phyloP scores from a whole-genome alignment of 1,140 invertebrate genomes.

The Anoplolepis gracilipes region DNA sequence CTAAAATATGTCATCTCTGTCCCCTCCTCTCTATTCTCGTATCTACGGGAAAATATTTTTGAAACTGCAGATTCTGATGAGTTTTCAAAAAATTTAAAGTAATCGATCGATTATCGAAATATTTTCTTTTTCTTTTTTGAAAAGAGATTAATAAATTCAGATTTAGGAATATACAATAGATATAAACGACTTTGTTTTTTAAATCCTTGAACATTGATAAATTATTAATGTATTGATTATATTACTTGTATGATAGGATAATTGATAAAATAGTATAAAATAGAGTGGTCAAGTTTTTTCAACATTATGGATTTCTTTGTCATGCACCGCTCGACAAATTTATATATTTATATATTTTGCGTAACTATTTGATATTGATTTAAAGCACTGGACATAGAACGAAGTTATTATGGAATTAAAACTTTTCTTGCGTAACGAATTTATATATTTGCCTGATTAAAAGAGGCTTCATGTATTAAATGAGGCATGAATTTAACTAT shows the following conservation, averaged over 20 bases:
- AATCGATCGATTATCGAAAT: not conserved
- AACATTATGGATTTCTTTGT: not conserved
- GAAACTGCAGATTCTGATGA: not conserved
- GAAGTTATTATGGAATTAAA: slow-evolving; percentile 32
- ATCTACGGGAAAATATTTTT: not conserved
- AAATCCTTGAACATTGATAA: no score
- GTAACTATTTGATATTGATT: slow-evolving; percentile 24
- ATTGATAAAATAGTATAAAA: no score
- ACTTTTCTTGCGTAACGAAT: slow-evolving; percentile 25
- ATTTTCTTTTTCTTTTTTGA: not conserved
- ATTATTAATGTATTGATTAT: no score
- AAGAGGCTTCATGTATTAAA: slow-evolving; percentile 31
- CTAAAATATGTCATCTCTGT: no score
- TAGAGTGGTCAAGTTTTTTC: not conserved
- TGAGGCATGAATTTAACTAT: slow-evolving; percentile 21
- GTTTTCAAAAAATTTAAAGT: not conserved
- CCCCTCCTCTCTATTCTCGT: no score
- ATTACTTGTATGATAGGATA: no score
- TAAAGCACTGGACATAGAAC: not conserved
- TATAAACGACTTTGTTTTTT: no score
- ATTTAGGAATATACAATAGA: not conserved
- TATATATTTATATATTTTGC: slow-evolving; percentile 18
- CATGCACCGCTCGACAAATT: not conserved
- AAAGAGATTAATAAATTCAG: no score
- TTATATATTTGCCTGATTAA: slow-evolving; percentile 34